These are phyloP conservation scores for Protobothrops flavoviridis DNA, from an alignment of 2,113 vertebrate genomes.

Conservation along the genomic window DNA sequence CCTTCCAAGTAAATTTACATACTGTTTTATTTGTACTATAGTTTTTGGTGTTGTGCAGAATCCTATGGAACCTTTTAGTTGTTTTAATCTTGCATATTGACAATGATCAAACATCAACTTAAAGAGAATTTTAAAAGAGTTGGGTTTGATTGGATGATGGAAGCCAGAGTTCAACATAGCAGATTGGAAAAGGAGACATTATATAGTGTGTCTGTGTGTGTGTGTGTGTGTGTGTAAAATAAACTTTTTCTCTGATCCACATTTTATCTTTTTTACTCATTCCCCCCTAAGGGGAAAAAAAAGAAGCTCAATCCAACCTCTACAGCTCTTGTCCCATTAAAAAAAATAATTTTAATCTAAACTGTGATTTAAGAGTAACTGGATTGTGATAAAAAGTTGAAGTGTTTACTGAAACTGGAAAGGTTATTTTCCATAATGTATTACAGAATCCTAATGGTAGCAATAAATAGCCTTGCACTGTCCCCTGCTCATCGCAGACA, in stretches of 20 bases:
- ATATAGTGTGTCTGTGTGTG: neutral
- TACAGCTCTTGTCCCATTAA: neutral
- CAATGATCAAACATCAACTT: neutral
- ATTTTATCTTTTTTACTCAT: neutral
- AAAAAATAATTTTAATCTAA: constrained; percentile 25
- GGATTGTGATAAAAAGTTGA: constrained; percentile 20
- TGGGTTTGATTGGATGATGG: neutral
- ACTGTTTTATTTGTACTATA: neutral
- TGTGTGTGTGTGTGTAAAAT: neutral
- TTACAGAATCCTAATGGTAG: constrained; percentile 22
- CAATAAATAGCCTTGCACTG: constrained; percentile 36
- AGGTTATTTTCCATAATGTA: constrained; percentile 26
- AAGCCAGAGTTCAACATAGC: neutral
- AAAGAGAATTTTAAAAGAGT: neutral
- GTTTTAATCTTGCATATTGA: neutral
- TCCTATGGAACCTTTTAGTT: neutral
- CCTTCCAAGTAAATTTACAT: neutral
- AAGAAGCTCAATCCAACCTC: neutral
- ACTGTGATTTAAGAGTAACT: constrained; percentile 37
- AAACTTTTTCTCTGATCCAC: neutral
- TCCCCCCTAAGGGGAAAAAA: neutral
- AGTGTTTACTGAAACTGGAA: constrained; percentile 19
- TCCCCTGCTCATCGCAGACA: constrained; percentile 14
- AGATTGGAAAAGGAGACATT: neutral
- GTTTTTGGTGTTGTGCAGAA: neutral